phyloP scores from a whole-genome alignment of 2,113 vertebrate genomes.

The Forbesichthys agassizii region DNA sequence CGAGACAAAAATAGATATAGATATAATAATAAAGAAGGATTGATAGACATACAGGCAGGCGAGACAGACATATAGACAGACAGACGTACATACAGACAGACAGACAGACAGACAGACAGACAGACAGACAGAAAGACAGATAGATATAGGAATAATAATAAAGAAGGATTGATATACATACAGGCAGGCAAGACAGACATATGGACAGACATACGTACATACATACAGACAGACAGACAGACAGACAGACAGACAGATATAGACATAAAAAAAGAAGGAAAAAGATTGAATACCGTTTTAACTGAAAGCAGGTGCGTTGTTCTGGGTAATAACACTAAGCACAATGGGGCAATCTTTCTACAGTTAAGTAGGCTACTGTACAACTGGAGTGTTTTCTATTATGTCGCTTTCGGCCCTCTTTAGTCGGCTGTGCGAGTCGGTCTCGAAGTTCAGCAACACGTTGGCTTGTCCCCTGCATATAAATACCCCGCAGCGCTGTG shows the following conservation, averaged over 20 bases:
- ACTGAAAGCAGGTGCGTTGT: too few relatives aligned
- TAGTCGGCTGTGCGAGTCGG: conserved; percentile 18
- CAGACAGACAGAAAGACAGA: conserved; percentile 53
- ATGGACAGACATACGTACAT: conserved; percentile 41
- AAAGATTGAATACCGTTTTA: not conserved
- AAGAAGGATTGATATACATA: not conserved
- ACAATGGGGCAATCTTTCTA: conserved; percentile 29
- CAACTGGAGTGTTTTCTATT: conserved; percentile 8
- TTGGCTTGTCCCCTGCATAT: conserved; percentile 22
- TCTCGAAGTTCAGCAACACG: conserved; percentile 18
- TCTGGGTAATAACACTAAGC: conserved; percentile 23
- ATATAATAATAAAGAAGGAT: conserved; percentile 6
- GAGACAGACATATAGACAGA: conserved; percentile 50
- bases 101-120: too few relatives aligned
- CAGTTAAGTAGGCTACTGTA: conserved; percentile 5
- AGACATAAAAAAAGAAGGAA: conserved; percentile 10
- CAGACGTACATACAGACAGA: conserved; percentile 3
- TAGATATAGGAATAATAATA: conserved; percentile 10
- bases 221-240: conserved; percentile 33
- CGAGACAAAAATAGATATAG: conserved; percentile 39
- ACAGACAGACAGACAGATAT: not conserved
- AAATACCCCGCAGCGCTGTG: conserved; percentile 3
- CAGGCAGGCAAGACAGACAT: conserved; percentile 28
- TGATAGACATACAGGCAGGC: too few relatives aligned
- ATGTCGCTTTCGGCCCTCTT: conserved; percentile 10